Percentiles rank a stretch among this genome's conserved stretches.
phyloP scores from a whole-genome alignment of 2,113 vertebrate genomes.

The Zootoca vivipara region DNA sequence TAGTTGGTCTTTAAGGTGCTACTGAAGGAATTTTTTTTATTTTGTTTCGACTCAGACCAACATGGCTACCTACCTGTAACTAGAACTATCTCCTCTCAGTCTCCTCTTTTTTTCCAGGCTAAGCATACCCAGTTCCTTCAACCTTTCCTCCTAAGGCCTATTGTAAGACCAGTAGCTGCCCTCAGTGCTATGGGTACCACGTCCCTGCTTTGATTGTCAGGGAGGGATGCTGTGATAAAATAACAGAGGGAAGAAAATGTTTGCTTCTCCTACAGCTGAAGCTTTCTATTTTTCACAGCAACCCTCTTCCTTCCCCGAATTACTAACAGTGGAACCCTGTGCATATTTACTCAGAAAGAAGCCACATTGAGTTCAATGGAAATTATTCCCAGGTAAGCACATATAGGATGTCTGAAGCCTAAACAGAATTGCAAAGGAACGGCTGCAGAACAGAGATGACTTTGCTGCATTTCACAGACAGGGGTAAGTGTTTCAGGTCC shows the following conservation, averaged over 20 bases:
- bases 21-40: no score
- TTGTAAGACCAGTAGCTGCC: no score
- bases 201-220: background rate
- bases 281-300: background rate
- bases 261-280: background rate
- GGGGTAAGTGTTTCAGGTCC: background rate
- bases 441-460: background rate
- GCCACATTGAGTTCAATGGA: background rate
- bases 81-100: no score
- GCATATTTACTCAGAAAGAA: background rate
- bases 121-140: no score
- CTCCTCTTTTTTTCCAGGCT: no score
- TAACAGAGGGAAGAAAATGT: background rate
- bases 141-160: no score
- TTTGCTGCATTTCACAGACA: background rate
- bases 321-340: background rate
- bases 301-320: background rate
- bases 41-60: no score
- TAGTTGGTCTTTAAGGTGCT: no score
- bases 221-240: background rate
- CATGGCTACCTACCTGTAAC: no score
- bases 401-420: background rate
- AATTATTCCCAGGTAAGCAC: background rate
- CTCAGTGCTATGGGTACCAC: background rate
- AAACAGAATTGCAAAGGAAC: background rate